These are phyloP conservation scores for Orientallactaga bullata DNA, from an alignment of 2,113 vertebrate species.

Conservation along the genomic window DNA sequence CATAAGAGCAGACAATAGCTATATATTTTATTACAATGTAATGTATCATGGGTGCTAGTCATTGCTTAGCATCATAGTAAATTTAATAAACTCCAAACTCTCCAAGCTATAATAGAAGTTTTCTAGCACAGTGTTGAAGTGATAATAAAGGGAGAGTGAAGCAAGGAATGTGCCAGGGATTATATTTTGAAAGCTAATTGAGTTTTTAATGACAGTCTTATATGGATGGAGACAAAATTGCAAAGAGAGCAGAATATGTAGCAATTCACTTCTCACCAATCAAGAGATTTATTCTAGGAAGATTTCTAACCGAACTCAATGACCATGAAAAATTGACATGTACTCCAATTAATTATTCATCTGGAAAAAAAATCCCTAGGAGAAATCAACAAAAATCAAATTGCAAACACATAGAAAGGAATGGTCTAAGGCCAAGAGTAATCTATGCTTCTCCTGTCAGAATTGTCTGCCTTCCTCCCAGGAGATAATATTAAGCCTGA, in stretches of 20 bases:
- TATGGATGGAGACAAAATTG: constrained; percentile 32
- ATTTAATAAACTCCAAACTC: constrained; percentile 34
- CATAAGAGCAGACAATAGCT: not conserved
- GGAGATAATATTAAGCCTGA: not conserved
- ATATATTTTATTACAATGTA: constrained; percentile 25
- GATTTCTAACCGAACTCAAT: constrained; percentile 50
- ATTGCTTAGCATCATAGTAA: constrained; percentile 16
- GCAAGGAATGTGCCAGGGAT: not conserved
- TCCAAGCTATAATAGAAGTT: not conserved
- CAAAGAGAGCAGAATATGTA: constrained; percentile 36
- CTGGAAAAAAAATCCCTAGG: constrained; percentile 66
- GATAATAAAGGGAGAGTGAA: not conserved
- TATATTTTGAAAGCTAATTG: constrained; percentile 43
- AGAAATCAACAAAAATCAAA: constrained; percentile 83
- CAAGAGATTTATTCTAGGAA: constrained; percentile 56
- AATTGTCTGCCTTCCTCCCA: constrained; percentile 14
- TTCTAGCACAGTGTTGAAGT: not conserved
- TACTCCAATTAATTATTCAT: constrained; percentile 82
- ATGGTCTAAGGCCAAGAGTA: constrained; percentile 47
- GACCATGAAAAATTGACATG: constrained; percentile 57
- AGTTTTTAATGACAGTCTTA: constrained; percentile 42
- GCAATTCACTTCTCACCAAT: constrained; percentile 48
- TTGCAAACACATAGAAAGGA: constrained; percentile 53
- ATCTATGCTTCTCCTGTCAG: constrained; percentile 46
- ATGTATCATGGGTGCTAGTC: not conserved